These are phyloP conservation scores for Gonioctena quinquepunctata DNA, from an alignment of 1,140 invertebrate genomes.

Conservation along the genomic window DNA sequence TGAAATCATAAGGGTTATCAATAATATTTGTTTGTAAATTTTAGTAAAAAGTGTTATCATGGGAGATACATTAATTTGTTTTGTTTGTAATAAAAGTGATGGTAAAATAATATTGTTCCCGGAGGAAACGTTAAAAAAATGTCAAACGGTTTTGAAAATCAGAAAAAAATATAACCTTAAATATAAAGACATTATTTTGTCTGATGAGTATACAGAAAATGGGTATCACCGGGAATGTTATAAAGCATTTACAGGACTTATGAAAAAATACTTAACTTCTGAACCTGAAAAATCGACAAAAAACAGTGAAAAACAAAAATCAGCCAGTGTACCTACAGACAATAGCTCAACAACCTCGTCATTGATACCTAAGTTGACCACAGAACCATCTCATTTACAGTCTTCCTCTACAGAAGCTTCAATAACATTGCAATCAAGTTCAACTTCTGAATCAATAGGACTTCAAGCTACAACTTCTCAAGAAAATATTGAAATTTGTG, in stretches of 20 bases:
- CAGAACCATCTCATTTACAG: too few relatives aligned
- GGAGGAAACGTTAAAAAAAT: neutral
- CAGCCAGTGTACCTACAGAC: too few relatives aligned
- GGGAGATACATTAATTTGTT: neutral
- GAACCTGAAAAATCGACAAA: neutral
- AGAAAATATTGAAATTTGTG: neutral
- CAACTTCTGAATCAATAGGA: neutral
- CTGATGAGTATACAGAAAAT: neutral
- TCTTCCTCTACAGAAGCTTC: neutral
- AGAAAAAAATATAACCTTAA: constrained; percentile 20
- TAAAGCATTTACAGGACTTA: constrained; percentile 3
- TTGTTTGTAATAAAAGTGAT: neutral
- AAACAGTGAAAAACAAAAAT: neutral
- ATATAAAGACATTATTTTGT: constrained; percentile 17
- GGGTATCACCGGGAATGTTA: constrained; percentile 27
- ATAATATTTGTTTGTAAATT: too few relatives aligned
- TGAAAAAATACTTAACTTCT: neutral
- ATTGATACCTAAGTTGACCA: too few relatives aligned
- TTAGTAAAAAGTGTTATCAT: too few relatives aligned
- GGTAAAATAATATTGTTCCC: neutral
- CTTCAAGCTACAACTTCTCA: neutral
- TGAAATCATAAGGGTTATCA: too few relatives aligned
- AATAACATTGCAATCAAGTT: neutral
- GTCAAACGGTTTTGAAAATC: neutral
- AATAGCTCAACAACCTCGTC: too few relatives aligned